phyloP scores from a whole-genome alignment of 1,140 invertebrate species.

The Drosophila nannoptera region DNA sequence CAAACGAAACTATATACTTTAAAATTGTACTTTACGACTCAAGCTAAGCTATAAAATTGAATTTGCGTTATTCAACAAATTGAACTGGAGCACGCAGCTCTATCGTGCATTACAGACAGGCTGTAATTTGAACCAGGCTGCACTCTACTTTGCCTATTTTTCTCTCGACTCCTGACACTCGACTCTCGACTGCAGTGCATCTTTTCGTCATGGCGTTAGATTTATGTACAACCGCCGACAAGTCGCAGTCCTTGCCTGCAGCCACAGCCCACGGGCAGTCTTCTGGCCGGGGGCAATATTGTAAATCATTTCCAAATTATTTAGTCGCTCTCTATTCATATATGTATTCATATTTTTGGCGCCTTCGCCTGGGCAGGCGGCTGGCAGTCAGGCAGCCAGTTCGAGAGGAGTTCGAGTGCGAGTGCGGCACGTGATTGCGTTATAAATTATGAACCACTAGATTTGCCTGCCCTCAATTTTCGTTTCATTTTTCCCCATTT shows the following conservation, averaged over 20 bases:
- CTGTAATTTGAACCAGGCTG: slow-evolving; percentile 7
- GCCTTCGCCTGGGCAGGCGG: slow-evolving; percentile 40
- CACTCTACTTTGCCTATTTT: not conserved
- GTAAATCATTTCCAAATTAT: slow-evolving; percentile 77
- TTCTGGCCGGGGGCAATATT: slow-evolving; percentile 54
- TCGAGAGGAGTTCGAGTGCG: slow-evolving; percentile 1
- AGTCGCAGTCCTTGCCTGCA: slow-evolving; percentile 14
- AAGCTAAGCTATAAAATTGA: no score
- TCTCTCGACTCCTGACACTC: slow-evolving; percentile 8
- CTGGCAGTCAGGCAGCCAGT: slow-evolving; percentile 5
- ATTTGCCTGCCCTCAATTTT: slow-evolving; percentile 36
- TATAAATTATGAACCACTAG: slow-evolving; percentile 73
- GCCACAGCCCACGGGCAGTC: slow-evolving; percentile 5
- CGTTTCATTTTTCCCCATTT: slow-evolving; percentile 1
- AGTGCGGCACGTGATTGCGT: slow-evolving; percentile 72
- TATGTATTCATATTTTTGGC: slow-evolving; percentile 74
- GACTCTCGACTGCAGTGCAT: slow-evolving; percentile 62
- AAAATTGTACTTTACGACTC: no score
- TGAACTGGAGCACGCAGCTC: not conserved
- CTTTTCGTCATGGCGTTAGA: slow-evolving; percentile 75
- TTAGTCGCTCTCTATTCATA: slow-evolving; percentile 71
- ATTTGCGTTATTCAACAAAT: no score
- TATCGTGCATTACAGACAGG: not conserved
- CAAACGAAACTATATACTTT: no score
- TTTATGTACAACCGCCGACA: slow-evolving; percentile 56